Evolutionary conservation across 2,888 invertebrate species (phyloP).

Genomic region (Sacculina carcini): DNA sequence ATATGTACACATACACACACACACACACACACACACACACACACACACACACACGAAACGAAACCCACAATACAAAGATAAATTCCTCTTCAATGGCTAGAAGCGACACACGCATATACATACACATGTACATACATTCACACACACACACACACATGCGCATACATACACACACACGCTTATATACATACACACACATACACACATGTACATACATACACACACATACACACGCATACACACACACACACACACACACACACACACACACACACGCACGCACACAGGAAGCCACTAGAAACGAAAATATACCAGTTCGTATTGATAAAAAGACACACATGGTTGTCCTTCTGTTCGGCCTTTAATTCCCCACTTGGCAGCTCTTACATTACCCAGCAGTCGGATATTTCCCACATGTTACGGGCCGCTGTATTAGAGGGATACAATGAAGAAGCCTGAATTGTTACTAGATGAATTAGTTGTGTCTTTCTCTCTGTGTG

Average conservation of each 20-base stretch:
- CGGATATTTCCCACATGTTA: too few species aligned
- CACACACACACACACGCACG: neutral
- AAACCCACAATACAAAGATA: too few species aligned
- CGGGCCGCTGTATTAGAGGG: too few species aligned
- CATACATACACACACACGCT: neutral
- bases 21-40: neutral
- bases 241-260: slow-evolving; percentile 1
- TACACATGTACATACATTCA: slow-evolving; percentile 6
- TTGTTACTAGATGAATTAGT: neutral
- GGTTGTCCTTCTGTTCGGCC: too few species aligned
- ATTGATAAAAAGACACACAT: too few species aligned
- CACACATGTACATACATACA: neutral
- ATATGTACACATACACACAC: too few species aligned
- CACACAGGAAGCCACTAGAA: neutral
- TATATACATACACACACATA: slow-evolving; percentile 1
- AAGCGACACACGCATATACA: too few species aligned
- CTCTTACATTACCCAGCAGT: neutral
- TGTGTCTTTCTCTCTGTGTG: neutral
- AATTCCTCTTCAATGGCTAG: too few species aligned
- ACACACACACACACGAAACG: too few species aligned
- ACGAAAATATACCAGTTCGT: too few species aligned
- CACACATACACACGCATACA: neutral
- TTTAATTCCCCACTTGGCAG: too few species aligned
- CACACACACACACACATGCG: neutral
- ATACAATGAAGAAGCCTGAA: too few species aligned